These are phyloP conservation scores for Gonioctena quinquepunctata DNA, from an alignment of 1,140 invertebrate species.

Conservation along the genomic window DNA sequence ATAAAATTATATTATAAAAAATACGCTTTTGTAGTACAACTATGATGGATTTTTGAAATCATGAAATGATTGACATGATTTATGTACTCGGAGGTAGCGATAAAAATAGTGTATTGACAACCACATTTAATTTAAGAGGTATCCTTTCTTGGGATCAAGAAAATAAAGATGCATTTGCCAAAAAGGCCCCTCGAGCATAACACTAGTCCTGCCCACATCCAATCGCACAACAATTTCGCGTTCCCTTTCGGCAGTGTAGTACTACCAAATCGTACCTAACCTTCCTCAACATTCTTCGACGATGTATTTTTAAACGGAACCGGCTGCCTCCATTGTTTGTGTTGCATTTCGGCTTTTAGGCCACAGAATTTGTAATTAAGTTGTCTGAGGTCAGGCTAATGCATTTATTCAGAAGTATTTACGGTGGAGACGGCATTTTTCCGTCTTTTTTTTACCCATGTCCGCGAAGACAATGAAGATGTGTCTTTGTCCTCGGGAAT, in stretches of 20 bases:
- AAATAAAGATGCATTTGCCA: background rate
- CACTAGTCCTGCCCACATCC: conserved; percentile 22
- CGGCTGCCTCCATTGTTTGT: conserved; percentile 21
- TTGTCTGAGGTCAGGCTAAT: conserved; percentile 18
- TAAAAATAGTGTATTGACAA: too few species aligned
- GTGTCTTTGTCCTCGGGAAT: conserved; percentile 8
- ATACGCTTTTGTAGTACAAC: too few species aligned
- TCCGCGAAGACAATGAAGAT: conserved; percentile 6
- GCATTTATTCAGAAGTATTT: background rate
- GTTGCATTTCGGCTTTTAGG: conserved; percentile 24
- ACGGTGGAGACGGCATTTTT: background rate
- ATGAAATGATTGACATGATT: too few species aligned
- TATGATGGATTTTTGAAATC: too few species aligned
- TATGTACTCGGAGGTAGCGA: too few species aligned
- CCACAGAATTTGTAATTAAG: conserved; percentile 4
- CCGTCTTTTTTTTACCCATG: background rate
- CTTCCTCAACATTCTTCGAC: conserved; percentile 36
- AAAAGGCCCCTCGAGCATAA: background rate
- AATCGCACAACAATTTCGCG: background rate
- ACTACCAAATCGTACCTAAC: conserved; percentile 26
- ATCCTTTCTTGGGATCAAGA: too few species aligned
- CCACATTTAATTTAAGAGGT: too few species aligned
- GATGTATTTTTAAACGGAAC: conserved; percentile 32
- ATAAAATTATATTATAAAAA: too few species aligned
- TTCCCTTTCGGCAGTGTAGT: conserved; percentile 2